Percentiles rank a stretch among this genome's conserved stretches.
These are phyloP conservation scores for Cromileptes altivelis DNA, from an alignment of 2,113 vertebrate species.

Conservation along the genomic window DNA sequence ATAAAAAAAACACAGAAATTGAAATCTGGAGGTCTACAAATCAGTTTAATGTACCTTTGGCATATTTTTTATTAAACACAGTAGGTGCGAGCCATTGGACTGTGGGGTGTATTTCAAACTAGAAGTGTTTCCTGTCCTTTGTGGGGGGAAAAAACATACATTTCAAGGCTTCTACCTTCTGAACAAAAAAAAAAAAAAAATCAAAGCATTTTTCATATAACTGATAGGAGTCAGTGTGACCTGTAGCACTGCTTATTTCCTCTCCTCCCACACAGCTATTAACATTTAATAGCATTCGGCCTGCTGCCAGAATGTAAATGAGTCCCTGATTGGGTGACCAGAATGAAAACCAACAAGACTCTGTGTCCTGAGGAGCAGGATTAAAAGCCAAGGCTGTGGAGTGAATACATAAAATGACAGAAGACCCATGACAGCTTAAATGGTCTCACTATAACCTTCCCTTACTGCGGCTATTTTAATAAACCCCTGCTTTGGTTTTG, in stretches of 20 bases:
- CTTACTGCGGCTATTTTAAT: not conserved
- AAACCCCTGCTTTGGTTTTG: not conserved
- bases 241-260: not conserved
- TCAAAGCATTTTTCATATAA: not conserved
- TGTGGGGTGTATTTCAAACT: not conserved
- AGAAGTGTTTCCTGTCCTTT: not conserved
- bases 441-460: too few relatives aligned
- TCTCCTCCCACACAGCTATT: conserved; percentile 8
- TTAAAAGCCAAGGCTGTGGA: conserved; percentile 16
- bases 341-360: conserved; percentile 34
- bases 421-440: not conserved
- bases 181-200: not conserved
- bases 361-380: not conserved
- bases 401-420: not conserved
- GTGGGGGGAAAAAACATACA: not conserved
- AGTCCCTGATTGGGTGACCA: conserved; percentile 17
- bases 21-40: not conserved
- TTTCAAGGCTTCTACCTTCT: not conserved
- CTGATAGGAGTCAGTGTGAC: not conserved
- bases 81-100: not conserved
- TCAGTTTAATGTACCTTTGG: not conserved
- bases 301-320: conserved; percentile 30
- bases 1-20: not conserved
- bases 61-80: not conserved
- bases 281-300: conserved; percentile 16